Conservation (phyloP, 2,797 vertebrate species). For the Ataeniobius toweri region DNA sequence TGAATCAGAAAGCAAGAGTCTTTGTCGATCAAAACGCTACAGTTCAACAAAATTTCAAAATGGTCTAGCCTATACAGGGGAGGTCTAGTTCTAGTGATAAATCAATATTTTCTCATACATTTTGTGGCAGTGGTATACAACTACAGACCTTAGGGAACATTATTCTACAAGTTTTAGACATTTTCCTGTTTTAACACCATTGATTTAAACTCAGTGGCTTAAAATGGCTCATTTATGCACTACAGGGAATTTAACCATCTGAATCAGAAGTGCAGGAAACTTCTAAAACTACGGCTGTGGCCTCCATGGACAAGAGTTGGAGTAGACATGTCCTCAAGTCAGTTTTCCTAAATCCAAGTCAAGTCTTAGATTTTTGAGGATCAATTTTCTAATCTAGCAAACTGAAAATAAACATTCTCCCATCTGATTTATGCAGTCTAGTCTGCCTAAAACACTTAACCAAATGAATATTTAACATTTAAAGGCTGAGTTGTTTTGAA, state of each 20-base stretch:
- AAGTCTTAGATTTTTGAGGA: neutral
- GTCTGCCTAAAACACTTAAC: neutral
- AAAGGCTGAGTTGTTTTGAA: neutral
- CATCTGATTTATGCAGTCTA: neutral
- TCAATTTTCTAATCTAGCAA: neutral
- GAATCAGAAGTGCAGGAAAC: neutral
- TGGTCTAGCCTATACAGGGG: neutral
- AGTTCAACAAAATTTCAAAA: neutral
- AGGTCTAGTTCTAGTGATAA: too few relatives aligned
- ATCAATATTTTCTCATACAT: neutral
- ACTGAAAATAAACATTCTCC: neutral
- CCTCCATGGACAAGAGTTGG: neutral
- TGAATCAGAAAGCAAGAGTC: conserved; percentile 2
- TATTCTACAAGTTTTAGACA: neutral
- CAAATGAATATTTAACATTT: neutral
- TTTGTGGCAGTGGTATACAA: neutral
- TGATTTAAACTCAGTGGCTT: neutral
- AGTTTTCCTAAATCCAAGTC: neutral
- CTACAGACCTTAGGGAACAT: neutral
- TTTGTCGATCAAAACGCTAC: neutral
- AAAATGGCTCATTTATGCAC: neutral
- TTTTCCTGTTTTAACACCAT: too few relatives aligned
- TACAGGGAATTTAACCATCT: neutral
- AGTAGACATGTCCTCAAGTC: neutral
- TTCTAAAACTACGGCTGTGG: neutral